Evolutionary conservation across 2,888 invertebrate genomes (phyloP), one percentile per base, ranked within the genome.

Genomic region (Nomada hirtipes): DNA sequence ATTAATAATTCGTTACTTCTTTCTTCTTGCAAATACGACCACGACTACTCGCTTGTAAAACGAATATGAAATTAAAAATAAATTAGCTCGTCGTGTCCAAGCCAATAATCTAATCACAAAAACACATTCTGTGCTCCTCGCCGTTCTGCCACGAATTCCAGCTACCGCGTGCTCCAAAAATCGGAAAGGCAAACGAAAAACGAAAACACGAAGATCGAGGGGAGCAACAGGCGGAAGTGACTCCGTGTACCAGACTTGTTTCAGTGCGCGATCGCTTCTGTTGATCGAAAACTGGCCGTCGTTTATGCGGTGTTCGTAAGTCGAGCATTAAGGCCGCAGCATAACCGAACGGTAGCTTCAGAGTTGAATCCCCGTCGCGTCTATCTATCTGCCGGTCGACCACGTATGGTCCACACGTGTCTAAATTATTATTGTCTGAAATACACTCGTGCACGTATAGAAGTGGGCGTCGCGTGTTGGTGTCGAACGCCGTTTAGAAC

Each of bases 351-450:
- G 76, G 84, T 83, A 86, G 85, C 80, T 36, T 44, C 72, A 63
- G 13, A 13, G 70, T 42, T 74, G 81, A 85, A 83, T 86, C 89
- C 88, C 91, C 89, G 91, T 90, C 90, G 89, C 88, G 89, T 90
- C 90, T 91, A 90, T 91, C 89, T 89, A 91, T 91, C 91, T 85
- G 79, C 83, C 88, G 79, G 20, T 67, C 79, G 79, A 75, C 89
- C 91, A 86, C 92, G 92, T 92, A 92, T 92, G 92, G 92, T 84
- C 91, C 91, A 90, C 93, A 93, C 91, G 90, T 92, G 92, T 92
- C 90, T 90, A 90, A 91, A 92, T 92, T 91, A 92, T 92, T 92
- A 92, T 93, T 92, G 92, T 92, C 91, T 91, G 89, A 90, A 91
- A 89, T 90, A 90, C 86, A 52, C 77, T 52, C 50, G 65, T 77